These are phyloP conservation scores for Heliconius ethilla DNA, from an alignment of 2,888 invertebrate species.

Conservation along the genomic window DNA sequence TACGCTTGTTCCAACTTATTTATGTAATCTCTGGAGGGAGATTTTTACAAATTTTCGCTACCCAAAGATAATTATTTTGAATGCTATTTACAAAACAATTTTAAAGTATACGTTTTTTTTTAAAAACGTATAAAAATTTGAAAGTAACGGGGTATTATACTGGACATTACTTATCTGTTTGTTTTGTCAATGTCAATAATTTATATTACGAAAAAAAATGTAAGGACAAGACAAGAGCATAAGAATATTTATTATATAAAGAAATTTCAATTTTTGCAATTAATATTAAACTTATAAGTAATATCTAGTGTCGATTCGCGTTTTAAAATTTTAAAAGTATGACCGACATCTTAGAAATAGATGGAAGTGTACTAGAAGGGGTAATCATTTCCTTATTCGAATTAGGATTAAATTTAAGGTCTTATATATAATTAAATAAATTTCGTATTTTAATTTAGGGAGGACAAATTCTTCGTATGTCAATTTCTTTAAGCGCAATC, in stretches of 20 bases:
- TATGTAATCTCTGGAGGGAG: no score
- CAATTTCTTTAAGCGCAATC: slow-evolving; percentile 90
- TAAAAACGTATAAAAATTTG: no score
- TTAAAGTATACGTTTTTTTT: no score
- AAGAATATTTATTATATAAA: neutral
- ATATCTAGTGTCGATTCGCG: neutral
- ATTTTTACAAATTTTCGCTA: no score
- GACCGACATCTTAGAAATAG: slow-evolving; percentile 82
- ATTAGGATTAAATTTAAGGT: neutral
- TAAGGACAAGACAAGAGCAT: neutral
- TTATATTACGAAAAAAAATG: neutral
- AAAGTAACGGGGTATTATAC: no score
- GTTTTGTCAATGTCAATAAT: slow-evolving; percentile 5
- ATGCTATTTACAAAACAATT: no score
- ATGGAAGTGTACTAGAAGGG: slow-evolving; percentile 91
- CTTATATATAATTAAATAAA: neutral
- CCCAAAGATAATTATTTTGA: no score
- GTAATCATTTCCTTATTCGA: slow-evolving; percentile 70
- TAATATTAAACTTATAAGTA: neutral
- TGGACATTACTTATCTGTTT: neutral
- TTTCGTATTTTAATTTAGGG: slow-evolving; percentile 82
- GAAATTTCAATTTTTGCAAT: neutral
- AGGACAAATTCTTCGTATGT: slow-evolving; percentile 93
- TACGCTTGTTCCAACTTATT: no score
- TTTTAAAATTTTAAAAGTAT: slow-evolving; percentile 45